Evolutionary conservation across 2,113 vertebrate species (phyloP).

Genomic region (Chloebia gouldiae): DNA sequence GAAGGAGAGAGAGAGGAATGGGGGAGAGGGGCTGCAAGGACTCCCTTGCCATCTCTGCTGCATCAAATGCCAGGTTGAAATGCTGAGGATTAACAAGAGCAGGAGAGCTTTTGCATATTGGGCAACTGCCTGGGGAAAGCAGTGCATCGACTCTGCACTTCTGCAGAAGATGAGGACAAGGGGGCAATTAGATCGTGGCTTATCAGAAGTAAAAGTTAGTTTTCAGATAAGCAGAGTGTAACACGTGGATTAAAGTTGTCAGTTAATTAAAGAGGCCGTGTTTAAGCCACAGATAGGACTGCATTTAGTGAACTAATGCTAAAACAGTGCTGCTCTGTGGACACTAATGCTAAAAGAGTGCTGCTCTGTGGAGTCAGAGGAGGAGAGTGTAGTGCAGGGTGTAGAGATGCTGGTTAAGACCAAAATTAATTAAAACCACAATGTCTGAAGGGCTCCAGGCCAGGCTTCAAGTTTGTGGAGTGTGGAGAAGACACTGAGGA

Average conservation of each 20-base stretch:
- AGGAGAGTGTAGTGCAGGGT: background rate
- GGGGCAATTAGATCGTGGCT: background rate
- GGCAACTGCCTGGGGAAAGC: background rate
- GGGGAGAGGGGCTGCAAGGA: background rate
- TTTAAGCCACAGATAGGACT: background rate
- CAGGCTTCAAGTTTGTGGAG: background rate
- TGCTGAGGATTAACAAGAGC: rapidly evolving
- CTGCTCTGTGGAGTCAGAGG: background rate
- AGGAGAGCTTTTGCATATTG: background rate
- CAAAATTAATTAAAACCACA: background rate
- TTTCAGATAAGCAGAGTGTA: background rate
- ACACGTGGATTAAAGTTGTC: background rate
- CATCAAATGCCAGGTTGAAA: background rate
- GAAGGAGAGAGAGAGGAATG: background rate
- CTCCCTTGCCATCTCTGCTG: background rate
- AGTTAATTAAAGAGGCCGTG: background rate
- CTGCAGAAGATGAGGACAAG: background rate
- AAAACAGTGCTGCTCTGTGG: background rate
- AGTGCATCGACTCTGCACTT: rapidly evolving
- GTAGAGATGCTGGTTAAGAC: background rate
- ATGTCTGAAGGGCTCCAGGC: background rate
- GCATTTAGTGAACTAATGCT: background rate
- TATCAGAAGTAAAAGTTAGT: background rate
- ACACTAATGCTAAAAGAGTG: background rate
- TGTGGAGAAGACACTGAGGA: background rate